A percentile compares a stretch with the other conserved stretches of the same genome.
Conservation (phyloP, 2,888 invertebrate species). For the Pristionchus arcanus region DNA sequence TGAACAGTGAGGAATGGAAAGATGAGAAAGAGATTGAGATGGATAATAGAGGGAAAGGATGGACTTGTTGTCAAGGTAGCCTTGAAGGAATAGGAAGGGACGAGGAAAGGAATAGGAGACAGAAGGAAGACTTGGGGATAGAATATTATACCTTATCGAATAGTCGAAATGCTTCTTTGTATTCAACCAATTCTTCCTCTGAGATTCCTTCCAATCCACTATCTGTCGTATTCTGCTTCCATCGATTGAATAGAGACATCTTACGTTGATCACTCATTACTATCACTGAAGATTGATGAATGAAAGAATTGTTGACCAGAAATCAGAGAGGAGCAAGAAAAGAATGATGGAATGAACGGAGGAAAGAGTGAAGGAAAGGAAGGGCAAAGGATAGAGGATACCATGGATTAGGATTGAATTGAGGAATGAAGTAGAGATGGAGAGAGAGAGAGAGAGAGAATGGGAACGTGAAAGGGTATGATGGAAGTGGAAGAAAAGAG, state of each 20-base stretch:
- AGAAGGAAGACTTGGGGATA: neutral
- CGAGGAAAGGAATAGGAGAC: too few species aligned
- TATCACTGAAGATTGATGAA: conserved; percentile 25
- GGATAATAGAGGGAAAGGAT: conserved; percentile 1
- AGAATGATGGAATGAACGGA: conserved; percentile 44
- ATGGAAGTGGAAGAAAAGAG: conserved; percentile 21
- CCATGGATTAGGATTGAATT: neutral
- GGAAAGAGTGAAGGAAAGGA: neutral
- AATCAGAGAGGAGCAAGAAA: neutral
- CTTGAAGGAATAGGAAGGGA: neutral
- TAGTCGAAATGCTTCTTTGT: conserved; percentile 78
- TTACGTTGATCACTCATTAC: conserved; percentile 72
- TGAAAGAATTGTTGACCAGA: neutral
- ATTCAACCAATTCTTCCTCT: conserved; percentile 79
- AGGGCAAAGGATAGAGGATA: neutral
- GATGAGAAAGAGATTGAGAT: neutral
- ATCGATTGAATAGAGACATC: conserved; percentile 77
- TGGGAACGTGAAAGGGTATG: conserved; percentile 28
- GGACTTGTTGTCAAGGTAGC: conserved; percentile 15
- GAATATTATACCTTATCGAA: conserved; percentile 76
- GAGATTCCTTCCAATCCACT: conserved; percentile 76
- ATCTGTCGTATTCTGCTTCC: conserved; percentile 70
- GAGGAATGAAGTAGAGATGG: neutral
- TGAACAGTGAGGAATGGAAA: neutral
- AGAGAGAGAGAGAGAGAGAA: neutral